Percentiles rank a stretch among this genome's conserved stretches.
phyloP scores from a whole-genome alignment of 2,888 invertebrate species.

The Encarsia formosa region DNA sequence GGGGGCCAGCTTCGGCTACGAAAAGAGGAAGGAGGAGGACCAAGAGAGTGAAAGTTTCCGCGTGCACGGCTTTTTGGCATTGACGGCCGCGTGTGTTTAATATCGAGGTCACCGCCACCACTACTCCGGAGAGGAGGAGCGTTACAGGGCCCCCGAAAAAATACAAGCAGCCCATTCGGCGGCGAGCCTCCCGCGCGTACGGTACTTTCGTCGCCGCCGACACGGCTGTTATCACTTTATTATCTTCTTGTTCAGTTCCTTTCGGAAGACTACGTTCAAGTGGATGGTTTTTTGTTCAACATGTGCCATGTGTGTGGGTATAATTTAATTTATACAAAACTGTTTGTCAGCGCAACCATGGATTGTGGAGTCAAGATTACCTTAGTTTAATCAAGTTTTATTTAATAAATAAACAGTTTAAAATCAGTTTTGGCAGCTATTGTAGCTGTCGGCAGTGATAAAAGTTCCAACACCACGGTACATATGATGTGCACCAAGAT shows the following conservation, averaged over 20 bases:
- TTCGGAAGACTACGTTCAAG: too few species aligned
- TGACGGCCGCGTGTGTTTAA: slow-evolving; percentile 29
- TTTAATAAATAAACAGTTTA: too few species aligned
- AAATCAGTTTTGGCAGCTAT: too few species aligned
- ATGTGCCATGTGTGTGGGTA: too few species aligned
- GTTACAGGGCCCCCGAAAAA: slow-evolving; percentile 25
- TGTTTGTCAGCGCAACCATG: too few species aligned
- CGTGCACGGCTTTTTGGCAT: slow-evolving; percentile 45
- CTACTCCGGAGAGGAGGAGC: slow-evolving; percentile 27
- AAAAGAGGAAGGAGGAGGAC: slow-evolving; percentile 2
- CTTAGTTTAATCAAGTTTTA: too few species aligned
- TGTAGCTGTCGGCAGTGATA: too few species aligned
- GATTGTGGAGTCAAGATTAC: too few species aligned
- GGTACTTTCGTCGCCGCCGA: slow-evolving; percentile 10
- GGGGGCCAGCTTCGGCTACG: background rate
- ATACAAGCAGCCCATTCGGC: slow-evolving; percentile 22
- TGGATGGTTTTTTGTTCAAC: too few species aligned
- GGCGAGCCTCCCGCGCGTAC: slow-evolving; percentile 32
- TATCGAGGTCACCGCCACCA: slow-evolving; percentile 51
- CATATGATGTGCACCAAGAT: slow-evolving; percentile 47
- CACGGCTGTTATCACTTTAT: too few species aligned
- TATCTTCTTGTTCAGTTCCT: too few species aligned
- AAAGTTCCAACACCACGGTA: background rate
- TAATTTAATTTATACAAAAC: too few species aligned
- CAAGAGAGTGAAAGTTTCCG: slow-evolving; percentile 39